phyloP scores from a whole-genome alignment of 2,888 invertebrate species.

The Ernsta delagoae region DNA sequence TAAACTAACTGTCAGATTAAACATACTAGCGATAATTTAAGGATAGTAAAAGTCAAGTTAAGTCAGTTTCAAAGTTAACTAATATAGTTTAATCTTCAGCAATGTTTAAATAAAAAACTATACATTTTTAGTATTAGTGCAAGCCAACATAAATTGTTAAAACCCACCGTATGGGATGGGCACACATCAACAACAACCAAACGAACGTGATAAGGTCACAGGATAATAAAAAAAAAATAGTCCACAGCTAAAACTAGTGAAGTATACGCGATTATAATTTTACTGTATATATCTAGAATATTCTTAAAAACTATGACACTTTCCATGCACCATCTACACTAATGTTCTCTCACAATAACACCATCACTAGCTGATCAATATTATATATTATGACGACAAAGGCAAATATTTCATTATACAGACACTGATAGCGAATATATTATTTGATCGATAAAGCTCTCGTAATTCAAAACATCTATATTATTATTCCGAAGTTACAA shows the following conservation, averaged over 20 bases:
- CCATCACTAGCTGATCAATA: conserved; percentile 40
- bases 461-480: conserved; percentile 54
- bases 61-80: no score
- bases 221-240: conserved; percentile 19
- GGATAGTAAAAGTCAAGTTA: no score
- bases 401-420: conserved; percentile 38
- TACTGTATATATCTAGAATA: conserved; percentile 27
- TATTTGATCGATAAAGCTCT: conserved; percentile 62
- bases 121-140: no score
- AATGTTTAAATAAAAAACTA: no score
- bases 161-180: not conserved
- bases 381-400: conserved; percentile 13
- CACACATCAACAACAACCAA: conserved; percentile 9
- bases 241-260: conserved; percentile 19
- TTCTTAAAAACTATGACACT: conserved; percentile 53
- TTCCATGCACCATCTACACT: conserved; percentile 57
- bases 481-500: conserved; percentile 45
- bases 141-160: not conserved
- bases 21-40: no score
- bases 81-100: no score
- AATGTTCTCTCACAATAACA: conserved; percentile 50
- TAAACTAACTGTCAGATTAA: no score
- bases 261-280: conserved; percentile 33
- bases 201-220: conserved; percentile 10
- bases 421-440: conserved; percentile 41